Evolutionary conservation across 2,797 vertebrate species (phyloP), one percentile per base, ranked within the genome.

Genomic region (Poecilia wingei): DNA sequence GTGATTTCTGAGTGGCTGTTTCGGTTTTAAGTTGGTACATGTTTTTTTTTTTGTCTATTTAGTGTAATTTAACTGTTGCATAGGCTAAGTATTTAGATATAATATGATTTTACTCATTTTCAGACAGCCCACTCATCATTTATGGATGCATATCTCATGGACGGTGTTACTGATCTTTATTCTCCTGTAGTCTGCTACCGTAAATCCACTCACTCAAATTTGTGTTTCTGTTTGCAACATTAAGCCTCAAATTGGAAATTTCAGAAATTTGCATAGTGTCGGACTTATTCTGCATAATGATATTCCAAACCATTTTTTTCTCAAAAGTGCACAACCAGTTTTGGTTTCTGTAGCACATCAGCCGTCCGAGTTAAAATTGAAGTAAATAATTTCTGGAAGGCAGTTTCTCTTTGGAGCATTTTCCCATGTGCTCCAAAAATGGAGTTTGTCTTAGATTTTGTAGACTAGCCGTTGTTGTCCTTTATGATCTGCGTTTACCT

Each of bases 401-500:
- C 72, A 71, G 76, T 78, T 84, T 66, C 53, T 78, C 85, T 87
- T 86, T 89, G 85, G 89, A 86, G 82, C 83, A 80, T 82, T 81
- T 71, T 20, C 28, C 78, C 20, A 71, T 82, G 25, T 88, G 85
- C 90, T 86, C 89, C 75, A 89, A 87, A 87, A 80, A 70, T 41
- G 39, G 70, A 72, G 77, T 77, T 91, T 76, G 73, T 81, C 92
- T 92, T 59, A 39, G 72, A 89, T 85, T 80, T 76, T 89, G 83
- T 92, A 84, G 87, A 89, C 46, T 82, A 87, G 82, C 45, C 90
- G 76, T 85, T 87, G 80, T 92, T 75, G 76, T 87, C 70, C 74
- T 82, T 90, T 61, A 77, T 71, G 74, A 90, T 87, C 69, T 94
- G 81, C 95, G 79, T 91, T 88, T 84, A 87, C 77, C 91, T 79